These are phyloP conservation scores for Vanessa tameamea DNA, from an alignment of 1,140 invertebrate genomes.

Conservation along the genomic window DNA sequence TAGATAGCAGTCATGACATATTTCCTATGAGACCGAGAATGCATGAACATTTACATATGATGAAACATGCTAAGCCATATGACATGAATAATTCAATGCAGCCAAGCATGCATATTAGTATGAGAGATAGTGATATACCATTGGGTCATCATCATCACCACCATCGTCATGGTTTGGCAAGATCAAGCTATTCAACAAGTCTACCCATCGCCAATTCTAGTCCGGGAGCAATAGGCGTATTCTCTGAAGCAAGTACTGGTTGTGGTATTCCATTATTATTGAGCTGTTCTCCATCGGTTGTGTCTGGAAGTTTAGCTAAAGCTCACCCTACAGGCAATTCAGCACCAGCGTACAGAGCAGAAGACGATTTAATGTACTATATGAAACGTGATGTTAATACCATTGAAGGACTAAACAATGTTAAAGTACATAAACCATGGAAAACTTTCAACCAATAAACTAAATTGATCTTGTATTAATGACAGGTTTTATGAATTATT, in stretches of 20 bases:
- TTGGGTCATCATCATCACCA: conserved; percentile 37
- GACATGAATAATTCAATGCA: conserved; percentile 48
- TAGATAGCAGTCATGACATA: conserved; percentile 14
- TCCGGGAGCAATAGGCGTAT: conserved; percentile 58
- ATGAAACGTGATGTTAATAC: conserved; percentile 59
- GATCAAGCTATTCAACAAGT: conserved; percentile 34
- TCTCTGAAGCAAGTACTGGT: conserved; percentile 61
- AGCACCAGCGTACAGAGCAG: conserved; percentile 54
- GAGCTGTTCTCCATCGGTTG: conserved; percentile 67
- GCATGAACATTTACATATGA: conserved; percentile 31
- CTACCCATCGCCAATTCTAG: conserved; percentile 20
- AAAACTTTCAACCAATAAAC: conserved; percentile 39
- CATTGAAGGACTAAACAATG: conserved; percentile 32
- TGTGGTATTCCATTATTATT: conserved; percentile 66
- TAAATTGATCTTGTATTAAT: conserved; percentile 36
- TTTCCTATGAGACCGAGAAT: conserved; percentile 15
- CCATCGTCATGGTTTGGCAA: conserved; percentile 19
- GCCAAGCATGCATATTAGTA: conserved; percentile 47
- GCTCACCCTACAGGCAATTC: conserved; percentile 41
- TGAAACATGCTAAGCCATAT: conserved; percentile 34
- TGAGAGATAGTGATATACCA: conserved; percentile 42
- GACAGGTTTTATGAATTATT: conserved; percentile 11
- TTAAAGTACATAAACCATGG: conserved; percentile 32
- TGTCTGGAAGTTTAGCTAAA: conserved; percentile 64
- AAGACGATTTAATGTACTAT: conserved; percentile 53